Evolutionary conservation across 2,888 invertebrate genomes (phyloP).

Genomic region (Polymixis lichenea): DNA sequence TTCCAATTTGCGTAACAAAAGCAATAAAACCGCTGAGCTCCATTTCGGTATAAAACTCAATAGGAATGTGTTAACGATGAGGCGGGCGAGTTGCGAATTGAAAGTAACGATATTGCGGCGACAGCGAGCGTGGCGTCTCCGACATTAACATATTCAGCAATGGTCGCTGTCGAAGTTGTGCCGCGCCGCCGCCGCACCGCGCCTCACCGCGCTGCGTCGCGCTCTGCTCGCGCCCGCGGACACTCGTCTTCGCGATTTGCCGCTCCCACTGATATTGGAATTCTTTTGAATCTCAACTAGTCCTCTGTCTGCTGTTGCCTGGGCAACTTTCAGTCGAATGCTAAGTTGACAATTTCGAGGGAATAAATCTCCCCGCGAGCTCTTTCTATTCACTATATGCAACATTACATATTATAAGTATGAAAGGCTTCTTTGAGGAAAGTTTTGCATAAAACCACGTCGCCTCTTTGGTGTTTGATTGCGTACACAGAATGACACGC

Average conservation of each 20-base stretch:
- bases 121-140: slow-evolving; percentile 72
- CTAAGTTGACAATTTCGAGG: slow-evolving; percentile 80
- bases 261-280: slow-evolving; percentile 85
- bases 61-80: slow-evolving; percentile 76
- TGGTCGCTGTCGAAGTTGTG: slow-evolving; percentile 74
- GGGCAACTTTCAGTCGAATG: slow-evolving; percentile 81
- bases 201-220: slow-evolving; percentile 52
- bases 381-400: slow-evolving; percentile 48
- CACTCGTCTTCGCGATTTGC: slow-evolving; percentile 74
- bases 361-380: slow-evolving; percentile 67
- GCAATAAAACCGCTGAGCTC: slow-evolving; percentile 66
- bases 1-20: slow-evolving; percentile 64
- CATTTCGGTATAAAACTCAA: slow-evolving; percentile 72
- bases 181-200: slow-evolving; percentile 45
- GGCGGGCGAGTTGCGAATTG: slow-evolving; percentile 75
- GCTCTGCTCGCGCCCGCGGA: slow-evolving; percentile 58
- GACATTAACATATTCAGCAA: slow-evolving; percentile 87
- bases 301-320: slow-evolving; percentile 75
- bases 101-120: slow-evolving; percentile 81
- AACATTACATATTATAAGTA: slow-evolving; percentile 29
- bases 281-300: slow-evolving; percentile 88
- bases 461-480: slow-evolving; percentile 47
- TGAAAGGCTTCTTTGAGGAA: slow-evolving; percentile 40
- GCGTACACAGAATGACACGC: slow-evolving; percentile 57
- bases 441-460: slow-evolving; percentile 53